Percentiles rank a stretch among this genome's conserved stretches.
These are phyloP conservation scores for Drosophila colorata DNA, from an alignment of 2,888 invertebrate genomes.

Conservation along the genomic window DNA sequence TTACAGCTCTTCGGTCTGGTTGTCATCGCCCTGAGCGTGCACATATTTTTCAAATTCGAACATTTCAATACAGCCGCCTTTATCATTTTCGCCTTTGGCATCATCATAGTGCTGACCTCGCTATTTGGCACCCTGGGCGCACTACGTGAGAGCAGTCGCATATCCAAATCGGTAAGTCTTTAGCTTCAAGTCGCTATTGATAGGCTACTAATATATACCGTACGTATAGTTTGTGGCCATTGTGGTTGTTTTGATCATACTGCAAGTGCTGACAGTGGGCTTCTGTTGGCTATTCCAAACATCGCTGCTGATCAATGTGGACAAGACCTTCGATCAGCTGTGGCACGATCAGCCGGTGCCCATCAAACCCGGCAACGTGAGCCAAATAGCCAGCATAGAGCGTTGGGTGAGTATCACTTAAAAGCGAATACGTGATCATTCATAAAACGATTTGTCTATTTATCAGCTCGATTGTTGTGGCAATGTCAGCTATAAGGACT, in stretches of 20 bases:
- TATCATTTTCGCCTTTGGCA: conserved; percentile 68
- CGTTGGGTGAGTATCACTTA: conserved; percentile 69
- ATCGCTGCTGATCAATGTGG: conserved; percentile 78
- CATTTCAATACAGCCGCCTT: conserved; percentile 74
- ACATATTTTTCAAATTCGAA: conserved; percentile 71
- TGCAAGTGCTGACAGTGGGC: conserved; percentile 72
- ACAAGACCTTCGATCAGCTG: conserved; percentile 76
- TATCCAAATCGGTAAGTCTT: conserved; percentile 70
- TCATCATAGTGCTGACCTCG: conserved; percentile 61
- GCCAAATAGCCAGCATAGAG: conserved; percentile 78
- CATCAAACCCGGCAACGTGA: conserved; percentile 78
- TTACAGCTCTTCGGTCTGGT: conserved; percentile 71
- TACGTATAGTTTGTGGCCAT: conserved; percentile 73
- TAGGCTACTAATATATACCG: too few species aligned
- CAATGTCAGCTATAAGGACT: conserved; percentile 74
- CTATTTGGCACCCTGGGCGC: conserved; percentile 75
- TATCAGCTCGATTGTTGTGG: conserved; percentile 80
- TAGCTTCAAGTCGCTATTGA: background rate
- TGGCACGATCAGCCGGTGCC: conserved; percentile 80
- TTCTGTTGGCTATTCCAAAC: conserved; percentile 80
- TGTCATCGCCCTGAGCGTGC: conserved; percentile 68
- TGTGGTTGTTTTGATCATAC: conserved; percentile 66
- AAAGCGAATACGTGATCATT: fast-evolving
- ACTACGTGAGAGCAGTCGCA: conserved; percentile 72
- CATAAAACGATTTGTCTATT: background rate